Evolutionary conservation across 37 sponge, comb jelly and placozoan species (phyloP), one percentile per base, ranked within the genome.

Genomic region (Cliona cf. orientalis): DNA sequence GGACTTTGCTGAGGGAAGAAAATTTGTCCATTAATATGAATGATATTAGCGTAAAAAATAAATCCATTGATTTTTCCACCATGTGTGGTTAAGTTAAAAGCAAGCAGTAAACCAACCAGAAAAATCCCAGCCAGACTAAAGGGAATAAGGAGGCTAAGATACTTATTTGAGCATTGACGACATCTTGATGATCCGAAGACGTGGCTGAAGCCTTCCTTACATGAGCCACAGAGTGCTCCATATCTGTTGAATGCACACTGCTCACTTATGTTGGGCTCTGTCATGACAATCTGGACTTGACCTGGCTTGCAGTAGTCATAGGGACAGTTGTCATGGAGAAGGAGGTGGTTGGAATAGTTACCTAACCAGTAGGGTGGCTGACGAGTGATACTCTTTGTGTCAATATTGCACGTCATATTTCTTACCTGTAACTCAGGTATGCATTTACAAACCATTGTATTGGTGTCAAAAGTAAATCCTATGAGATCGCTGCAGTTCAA

Each of bases 1-100:
- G 42, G 14, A n/a, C n/a, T 35, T 23, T 25, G 66, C 17, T 45
- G n/a, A 25, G 40, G 42, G 3, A 40, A n/a, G 25, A 4, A 38
- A 3, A 39, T 1, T 5, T 25, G 25, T 4, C 12, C 42, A 40
- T 6, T 70, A 38, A 11, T 25, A 26, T 25, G 23, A n/a, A 70
- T 40, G 3, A 70, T 41, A 26, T 70, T 70, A 22, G 71, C 71
- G 42, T 70, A 70, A 2, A 70, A 70, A n/a, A 70, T 38, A 3
- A 70, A 38, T 1, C 71, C 71, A 41, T 70, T 70, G 4, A 70
- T 42, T 1, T 21, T 14, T 70, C 71, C 71, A 1, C 2, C 39
- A n/a, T 42, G 42, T n/a, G 42, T 44, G 3, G 71, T 70, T 14
- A 70, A 26, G 43, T 70, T 5, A 1, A 70, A 5, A 14, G 42